Percentiles rank a stretch among this genome's conserved stretches.
Conservation (phyloP, 2,797 vertebrate genomes). For the Lacerta bilineata region DNA sequence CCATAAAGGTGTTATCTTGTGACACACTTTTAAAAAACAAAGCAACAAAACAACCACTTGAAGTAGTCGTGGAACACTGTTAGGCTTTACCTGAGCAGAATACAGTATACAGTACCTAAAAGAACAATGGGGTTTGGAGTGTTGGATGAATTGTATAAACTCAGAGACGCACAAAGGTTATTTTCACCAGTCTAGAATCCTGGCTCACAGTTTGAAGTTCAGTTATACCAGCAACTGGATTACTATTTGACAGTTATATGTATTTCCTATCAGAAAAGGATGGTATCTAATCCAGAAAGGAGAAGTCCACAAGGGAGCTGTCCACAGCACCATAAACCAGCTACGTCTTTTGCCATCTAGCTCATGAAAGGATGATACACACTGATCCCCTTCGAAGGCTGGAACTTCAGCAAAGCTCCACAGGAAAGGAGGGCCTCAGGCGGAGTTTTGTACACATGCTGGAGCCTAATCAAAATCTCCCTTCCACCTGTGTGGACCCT, state of each 20-base stretch:
- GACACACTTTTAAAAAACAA: neutral
- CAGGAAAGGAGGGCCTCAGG: neutral
- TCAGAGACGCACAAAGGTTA: neutral
- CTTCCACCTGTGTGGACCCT: too few species aligned
- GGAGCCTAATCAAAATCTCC: neutral
- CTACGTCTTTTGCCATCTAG: neutral
- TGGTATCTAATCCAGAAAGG: neutral
- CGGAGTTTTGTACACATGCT: neutral
- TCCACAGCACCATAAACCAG: neutral
- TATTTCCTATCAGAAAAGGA: neutral
- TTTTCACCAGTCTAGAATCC: neutral
- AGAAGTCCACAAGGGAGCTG: neutral
- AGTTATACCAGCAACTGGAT: neutral
- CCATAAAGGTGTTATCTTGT: neutral
- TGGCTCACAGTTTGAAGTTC: neutral
- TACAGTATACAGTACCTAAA: accelerated
- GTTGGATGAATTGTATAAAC: neutral
- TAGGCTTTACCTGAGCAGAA: neutral
- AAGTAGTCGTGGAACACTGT: neutral
- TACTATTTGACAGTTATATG: neutral
- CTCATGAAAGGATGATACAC: neutral
- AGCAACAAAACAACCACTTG: neutral
- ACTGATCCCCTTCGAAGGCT: neutral
- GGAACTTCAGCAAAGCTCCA: neutral
- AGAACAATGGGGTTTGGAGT: neutral